These are phyloP conservation scores for Cheilosia impressa DNA, from an alignment of 2,888 invertebrate species.

Conservation along the genomic window DNA sequence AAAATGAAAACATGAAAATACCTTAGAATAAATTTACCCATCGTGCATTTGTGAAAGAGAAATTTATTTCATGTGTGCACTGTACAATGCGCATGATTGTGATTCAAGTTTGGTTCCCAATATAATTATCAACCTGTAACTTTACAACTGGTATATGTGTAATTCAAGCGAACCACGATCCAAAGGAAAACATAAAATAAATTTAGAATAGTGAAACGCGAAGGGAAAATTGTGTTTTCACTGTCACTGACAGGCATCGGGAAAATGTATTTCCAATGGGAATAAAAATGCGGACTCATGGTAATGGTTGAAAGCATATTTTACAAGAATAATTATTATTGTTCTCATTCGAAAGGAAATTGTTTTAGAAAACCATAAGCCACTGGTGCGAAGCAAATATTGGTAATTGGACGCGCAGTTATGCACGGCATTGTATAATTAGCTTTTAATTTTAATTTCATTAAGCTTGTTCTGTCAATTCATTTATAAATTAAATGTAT, in stretches of 20 bases:
- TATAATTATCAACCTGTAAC: conserved; percentile 45
- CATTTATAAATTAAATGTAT: too few relatives aligned
- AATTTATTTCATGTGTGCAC: conserved; percentile 38
- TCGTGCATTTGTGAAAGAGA: conserved; percentile 61
- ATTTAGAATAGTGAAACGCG: conserved; percentile 61
- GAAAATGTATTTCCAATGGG: conserved; percentile 37
- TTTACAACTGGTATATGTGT: conserved; percentile 30
- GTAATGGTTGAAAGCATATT: conserved; percentile 45
- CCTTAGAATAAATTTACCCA: conserved; percentile 44
- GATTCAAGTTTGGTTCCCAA: conserved; percentile 38
- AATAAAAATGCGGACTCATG: conserved; percentile 1
- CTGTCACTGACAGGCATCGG: conserved; percentile 53
- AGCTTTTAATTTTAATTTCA: too few relatives aligned
- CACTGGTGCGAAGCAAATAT: neutral
- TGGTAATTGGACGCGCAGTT: neutral
- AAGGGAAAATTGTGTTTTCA: conserved; percentile 64
- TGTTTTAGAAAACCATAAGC: neutral
- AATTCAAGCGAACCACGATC: conserved; percentile 57
- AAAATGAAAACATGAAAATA: conserved; percentile 14
- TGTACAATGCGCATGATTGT: conserved; percentile 69
- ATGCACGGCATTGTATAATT: too few relatives aligned
- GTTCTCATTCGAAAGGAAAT: conserved; percentile 11
- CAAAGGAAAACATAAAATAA: conserved; percentile 64
- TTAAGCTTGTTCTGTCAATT: too few relatives aligned
- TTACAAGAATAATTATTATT: neutral